These are phyloP conservation scores for Parnassius mnemosyne DNA, from an alignment of 2,888 invertebrate species.

Conservation along the genomic window DNA sequence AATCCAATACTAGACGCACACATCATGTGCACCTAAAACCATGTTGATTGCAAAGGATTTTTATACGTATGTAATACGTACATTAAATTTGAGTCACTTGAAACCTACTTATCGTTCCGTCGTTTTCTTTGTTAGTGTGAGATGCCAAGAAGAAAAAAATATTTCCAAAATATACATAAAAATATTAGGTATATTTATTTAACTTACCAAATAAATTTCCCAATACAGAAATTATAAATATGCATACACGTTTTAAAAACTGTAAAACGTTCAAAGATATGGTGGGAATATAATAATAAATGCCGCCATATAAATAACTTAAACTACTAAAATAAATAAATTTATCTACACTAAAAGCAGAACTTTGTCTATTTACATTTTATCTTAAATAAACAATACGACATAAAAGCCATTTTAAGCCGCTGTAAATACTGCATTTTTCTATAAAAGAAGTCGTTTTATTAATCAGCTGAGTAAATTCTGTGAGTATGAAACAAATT, in stretches of 20 bases:
- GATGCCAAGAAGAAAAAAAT: no score
- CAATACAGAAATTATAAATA: not conserved
- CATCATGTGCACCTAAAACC: no score
- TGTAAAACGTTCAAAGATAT: slow-evolving; percentile 36
- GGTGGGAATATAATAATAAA: slow-evolving; percentile 59
- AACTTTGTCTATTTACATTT: slow-evolving; percentile 42
- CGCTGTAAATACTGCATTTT: not conserved
- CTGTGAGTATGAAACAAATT: no score
- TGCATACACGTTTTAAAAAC: slow-evolving; percentile 8
- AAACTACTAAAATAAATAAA: slow-evolving; percentile 50
- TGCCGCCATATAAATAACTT: slow-evolving; percentile 42
- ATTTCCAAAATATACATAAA: no score
- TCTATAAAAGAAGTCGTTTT: not conserved
- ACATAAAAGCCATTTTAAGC: slow-evolving; percentile 20
- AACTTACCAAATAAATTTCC: not conserved
- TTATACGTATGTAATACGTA: no score
- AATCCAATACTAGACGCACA: no score
- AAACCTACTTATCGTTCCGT: no score
- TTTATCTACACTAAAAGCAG: slow-evolving; percentile 34
- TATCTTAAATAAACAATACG: slow-evolving; percentile 27
- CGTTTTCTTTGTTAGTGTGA: no score
- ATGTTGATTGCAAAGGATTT: no score
- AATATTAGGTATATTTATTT: not conserved
- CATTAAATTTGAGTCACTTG: no score
- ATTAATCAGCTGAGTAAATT: no score